Evolutionary conservation across 92 coral and sea anemone genomes (phyloP).

Genomic region (Micromussa lordhowensis): DNA sequence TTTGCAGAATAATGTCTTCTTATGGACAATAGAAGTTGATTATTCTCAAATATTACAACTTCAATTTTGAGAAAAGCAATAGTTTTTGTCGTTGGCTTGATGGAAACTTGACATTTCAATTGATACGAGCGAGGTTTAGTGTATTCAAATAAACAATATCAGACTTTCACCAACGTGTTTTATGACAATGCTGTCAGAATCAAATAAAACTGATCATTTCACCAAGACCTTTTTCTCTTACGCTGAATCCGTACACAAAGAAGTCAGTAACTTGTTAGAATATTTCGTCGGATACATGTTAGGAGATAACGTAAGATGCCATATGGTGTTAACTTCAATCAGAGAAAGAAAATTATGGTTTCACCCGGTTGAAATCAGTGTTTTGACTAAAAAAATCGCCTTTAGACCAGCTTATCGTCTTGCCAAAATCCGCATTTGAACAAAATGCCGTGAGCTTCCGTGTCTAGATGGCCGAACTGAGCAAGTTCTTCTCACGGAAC

Average conservation of each 20-base stretch:
- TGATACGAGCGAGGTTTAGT: background rate
- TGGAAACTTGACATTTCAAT: background rate
- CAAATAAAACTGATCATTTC: background rate
- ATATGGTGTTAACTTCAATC: background rate
- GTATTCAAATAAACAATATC: background rate
- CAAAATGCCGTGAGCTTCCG: slow-evolving; percentile 28
- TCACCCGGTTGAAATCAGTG: background rate
- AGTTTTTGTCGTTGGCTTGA: background rate
- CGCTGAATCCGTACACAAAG: background rate
- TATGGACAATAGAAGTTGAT: background rate
- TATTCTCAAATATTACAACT: background rate
- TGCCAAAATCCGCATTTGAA: slow-evolving; percentile 40
- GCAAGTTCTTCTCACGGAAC: background rate
- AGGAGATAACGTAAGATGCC: background rate
- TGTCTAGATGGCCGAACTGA: slow-evolving; percentile 7
- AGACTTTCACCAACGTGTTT: background rate
- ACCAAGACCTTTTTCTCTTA: background rate
- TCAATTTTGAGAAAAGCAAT: background rate
- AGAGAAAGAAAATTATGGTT: background rate
- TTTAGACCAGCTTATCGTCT: background rate
- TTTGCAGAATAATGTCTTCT: background rate
- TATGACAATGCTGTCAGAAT: background rate
- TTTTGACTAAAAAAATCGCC: background rate
- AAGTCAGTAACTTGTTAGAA: background rate
- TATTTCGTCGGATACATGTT: background rate